Base-by-base conservation (phyloP, 2,888 invertebrate species). In the Stenchaetothrips biformis region DNA sequence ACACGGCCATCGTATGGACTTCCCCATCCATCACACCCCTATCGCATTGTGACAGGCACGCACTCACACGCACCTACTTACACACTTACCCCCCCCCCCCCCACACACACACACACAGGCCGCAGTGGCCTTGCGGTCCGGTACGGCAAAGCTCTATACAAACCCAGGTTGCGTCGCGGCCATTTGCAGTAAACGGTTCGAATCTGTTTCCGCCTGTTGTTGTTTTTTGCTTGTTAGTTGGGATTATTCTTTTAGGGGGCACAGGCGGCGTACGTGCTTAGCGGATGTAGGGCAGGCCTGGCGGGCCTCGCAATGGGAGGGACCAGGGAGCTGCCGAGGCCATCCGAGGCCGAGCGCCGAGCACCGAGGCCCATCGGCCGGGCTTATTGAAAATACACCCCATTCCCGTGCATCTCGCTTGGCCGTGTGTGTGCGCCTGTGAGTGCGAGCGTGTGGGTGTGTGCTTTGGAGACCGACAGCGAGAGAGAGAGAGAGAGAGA, bases 41-140 rank as follows among this genome's bases (percentile, higher is more conserved):
- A 67, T 67, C 67, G 67, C 67, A 67, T 59, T 59, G 59, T 16
- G 59, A 59, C 59, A 13, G 59, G 59, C 59, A 59, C 59, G 59
- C 59, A 53, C 53, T 9, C 16, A 53, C 53, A 53, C 53, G 53
- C 53, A 53, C 53, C 13, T 16, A 16, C 53, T 53, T 53, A 53
- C 53, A 53, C 53, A 9, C 49, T 49, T 49, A 13, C 8, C 49
- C 49, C 49, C 7, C 13, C 49, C 49, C 7, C 49, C 7, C 49
- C 2, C 53, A 53, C 53, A 16, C 53, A 53, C 53, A 53, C 53
- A 53, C 16, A 53, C 53, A 53, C 2, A 2, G 37, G 37, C 37
- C 37, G 37, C 2, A 1, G 37, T 37, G 37, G 37, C 37, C 37
- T 37, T 37, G 37, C 37, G 37, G 37, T 37, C 37, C 37, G 37